phyloP scores from a whole-genome alignment of 2,797 vertebrate genomes.

The Cryptoprocta ferox region DNA sequence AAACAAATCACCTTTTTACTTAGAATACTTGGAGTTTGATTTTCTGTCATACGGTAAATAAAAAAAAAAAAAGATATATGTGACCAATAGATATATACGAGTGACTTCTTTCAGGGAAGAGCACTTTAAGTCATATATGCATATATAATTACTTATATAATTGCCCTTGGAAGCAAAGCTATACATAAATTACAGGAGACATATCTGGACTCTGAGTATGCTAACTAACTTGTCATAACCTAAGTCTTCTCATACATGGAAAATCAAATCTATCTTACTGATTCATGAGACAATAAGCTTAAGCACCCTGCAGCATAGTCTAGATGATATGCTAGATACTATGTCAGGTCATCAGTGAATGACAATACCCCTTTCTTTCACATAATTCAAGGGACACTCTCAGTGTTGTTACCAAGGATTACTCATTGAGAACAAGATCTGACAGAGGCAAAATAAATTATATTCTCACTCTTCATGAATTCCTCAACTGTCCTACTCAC shows the following conservation, averaged over 20 bases:
- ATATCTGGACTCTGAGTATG: neutral
- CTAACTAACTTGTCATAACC: neutral
- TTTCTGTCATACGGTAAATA: neutral
- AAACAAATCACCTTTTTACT: neutral
- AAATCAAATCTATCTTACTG: neutral
- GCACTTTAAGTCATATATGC: neutral
- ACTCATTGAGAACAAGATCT: neutral
- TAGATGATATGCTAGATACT: neutral
- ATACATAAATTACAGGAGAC: neutral
- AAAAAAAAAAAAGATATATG: neutral
- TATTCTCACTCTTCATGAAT: neutral
- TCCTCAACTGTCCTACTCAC: neutral
- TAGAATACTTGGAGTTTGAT: neutral
- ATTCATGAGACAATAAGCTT: neutral
- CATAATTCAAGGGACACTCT: neutral
- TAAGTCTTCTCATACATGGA: neutral
- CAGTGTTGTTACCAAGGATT: neutral
- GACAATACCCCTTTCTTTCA: neutral
- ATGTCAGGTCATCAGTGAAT: neutral
- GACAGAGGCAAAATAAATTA: neutral
- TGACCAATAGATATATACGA: neutral
- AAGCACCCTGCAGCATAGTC: neutral
- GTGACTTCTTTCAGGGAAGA: neutral
- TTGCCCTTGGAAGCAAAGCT: slow-evolving; percentile 26
- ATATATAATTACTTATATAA: neutral